A percentile compares a stretch with the other conserved stretches of the same genome.
Evolutionary conservation across 2,888 invertebrate species (phyloP).

Genomic region (Ormyrus pomaceus): DNA sequence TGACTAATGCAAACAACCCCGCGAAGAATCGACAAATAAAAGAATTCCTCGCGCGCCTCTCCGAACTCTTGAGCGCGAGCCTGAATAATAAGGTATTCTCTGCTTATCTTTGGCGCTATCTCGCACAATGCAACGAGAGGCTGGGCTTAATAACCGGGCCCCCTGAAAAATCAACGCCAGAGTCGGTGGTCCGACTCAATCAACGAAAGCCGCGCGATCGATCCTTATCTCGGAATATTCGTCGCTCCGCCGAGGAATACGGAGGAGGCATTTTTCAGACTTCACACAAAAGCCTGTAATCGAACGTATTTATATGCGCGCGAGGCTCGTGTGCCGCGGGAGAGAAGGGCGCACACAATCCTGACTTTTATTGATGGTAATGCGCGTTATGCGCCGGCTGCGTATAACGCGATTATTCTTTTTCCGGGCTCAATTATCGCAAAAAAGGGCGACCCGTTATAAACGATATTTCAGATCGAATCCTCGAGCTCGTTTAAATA

Average conservation of each 20-base stretch:
- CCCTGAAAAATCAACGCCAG: constrained; percentile 24
- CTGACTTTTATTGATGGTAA: not conserved
- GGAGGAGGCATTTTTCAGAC: not conserved
- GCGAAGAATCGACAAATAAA: too few relatives aligned
- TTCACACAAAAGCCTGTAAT: not conserved
- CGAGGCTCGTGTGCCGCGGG: not conserved
- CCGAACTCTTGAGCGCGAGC: too few relatives aligned
- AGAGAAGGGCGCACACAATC: not conserved
- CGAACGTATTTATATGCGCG: not conserved
- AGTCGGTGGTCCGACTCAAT: constrained; percentile 14
- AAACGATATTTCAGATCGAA: too few relatives aligned
- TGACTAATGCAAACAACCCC: too few relatives aligned
- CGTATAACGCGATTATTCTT: not conserved
- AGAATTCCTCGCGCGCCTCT: too few relatives aligned
- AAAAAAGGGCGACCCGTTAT: too few relatives aligned
- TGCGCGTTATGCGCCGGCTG: not conserved
- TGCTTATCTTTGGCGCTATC: constrained; percentile 9
- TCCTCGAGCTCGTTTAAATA: too few relatives aligned
- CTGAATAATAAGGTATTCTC: not conserved
- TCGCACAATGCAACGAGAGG: not conserved
- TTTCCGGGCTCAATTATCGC: too few relatives aligned
- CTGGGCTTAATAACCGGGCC: not conserved
- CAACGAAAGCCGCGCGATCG: constrained; percentile 2
- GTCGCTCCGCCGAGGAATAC: not conserved
- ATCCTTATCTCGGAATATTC: constrained; percentile 26